Evolutionary conservation across 1,140 invertebrate species (phyloP), one percentile per base, ranked within the genome.

Genomic region (Atta colombica): DNA sequence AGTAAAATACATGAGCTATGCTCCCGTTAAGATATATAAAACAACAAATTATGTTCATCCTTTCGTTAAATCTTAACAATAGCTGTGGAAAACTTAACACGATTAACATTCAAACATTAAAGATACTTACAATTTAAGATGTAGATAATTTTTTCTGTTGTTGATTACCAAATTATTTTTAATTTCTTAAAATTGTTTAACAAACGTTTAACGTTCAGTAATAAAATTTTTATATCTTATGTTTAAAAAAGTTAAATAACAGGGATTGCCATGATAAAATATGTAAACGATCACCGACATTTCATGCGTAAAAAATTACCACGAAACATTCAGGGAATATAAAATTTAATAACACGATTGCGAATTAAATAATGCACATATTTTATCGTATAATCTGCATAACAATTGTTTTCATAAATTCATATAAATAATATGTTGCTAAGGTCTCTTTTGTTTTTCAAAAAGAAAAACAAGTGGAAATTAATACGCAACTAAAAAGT

Each of bases 301-400:
- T 69, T 69, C 39, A 69, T 49, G 39, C 66, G 14, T 69, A 49
- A 69, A 69, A 49, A 51, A 39, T 66, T 10, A 16, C 12, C 66
- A 10, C 39, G 25, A 69, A 69, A 69, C 39, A 18, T 45, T 69
- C 39, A 8, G 66, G 21, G 18, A 69, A 51, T 49, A 51, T 51
- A 16, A 69, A 69, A 69, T 69, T 69, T 69, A 69, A 69, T 69
- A 69, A 69, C 66, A 21, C 65, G 35, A 45, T 68, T 14, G 39
- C 21, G 45, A 69, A 69, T 51, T 69, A 69, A 69, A 69, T 69
- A 69, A 69, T 69, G 39, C 39, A 51, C 6, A 49, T 49, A 51
- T 69, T 69, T 69, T 25, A 39, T 68, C 21, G 66, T 69, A 16
- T 51, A n/a, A 16, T 51, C 21, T 25, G 6, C 39, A 69, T 69